phyloP scores from a whole-genome alignment of 35 echinoderm and acorn worm genomes.

The Diadema setosum region DNA sequence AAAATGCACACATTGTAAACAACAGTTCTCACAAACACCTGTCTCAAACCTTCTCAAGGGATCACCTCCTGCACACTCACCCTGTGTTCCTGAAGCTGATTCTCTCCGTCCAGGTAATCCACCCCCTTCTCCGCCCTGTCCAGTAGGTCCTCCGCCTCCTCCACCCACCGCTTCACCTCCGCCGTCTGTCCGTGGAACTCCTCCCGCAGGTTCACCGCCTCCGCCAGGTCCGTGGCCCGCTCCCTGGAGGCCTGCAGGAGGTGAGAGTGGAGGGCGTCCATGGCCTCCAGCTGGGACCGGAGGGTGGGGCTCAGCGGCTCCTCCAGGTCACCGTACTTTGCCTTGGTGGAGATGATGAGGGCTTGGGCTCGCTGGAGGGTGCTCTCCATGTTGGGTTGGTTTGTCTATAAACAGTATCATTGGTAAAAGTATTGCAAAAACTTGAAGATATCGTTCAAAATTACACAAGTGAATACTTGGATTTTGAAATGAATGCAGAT shows the following conservation, averaged over 20 bases:
- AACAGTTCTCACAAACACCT: too few species aligned
- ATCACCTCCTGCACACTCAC: too few species aligned
- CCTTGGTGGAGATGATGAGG: constrained; percentile 69
- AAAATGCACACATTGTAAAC: too few species aligned
- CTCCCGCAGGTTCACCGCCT: constrained; percentile 54
- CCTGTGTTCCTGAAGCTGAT: constrained; percentile 56
- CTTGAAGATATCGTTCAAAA: too few species aligned
- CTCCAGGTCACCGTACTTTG: constrained; percentile 81
- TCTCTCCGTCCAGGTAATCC: constrained; percentile 52
- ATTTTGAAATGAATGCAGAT: too few species aligned
- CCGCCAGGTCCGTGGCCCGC: constrained; percentile 39
- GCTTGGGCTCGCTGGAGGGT: constrained; percentile 72
- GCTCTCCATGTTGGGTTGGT: constrained; percentile 51
- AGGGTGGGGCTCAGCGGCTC: constrained; percentile 67
- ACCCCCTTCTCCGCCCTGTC: constrained; percentile 53
- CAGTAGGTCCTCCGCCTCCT: constrained; percentile 41
- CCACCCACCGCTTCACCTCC: constrained; percentile 72
- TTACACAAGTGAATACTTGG: too few species aligned
- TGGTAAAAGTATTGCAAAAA: too few species aligned
- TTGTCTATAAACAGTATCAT: too few species aligned
- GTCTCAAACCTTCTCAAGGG: too few species aligned
- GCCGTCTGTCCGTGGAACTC: constrained; percentile 31
- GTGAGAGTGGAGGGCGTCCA: constrained; percentile 63
- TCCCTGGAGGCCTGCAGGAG: constrained; percentile 54
- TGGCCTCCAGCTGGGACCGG: constrained; percentile 50